phyloP scores from a whole-genome alignment of 2,888 invertebrate species.

The Tetragonula carbonaria region DNA sequence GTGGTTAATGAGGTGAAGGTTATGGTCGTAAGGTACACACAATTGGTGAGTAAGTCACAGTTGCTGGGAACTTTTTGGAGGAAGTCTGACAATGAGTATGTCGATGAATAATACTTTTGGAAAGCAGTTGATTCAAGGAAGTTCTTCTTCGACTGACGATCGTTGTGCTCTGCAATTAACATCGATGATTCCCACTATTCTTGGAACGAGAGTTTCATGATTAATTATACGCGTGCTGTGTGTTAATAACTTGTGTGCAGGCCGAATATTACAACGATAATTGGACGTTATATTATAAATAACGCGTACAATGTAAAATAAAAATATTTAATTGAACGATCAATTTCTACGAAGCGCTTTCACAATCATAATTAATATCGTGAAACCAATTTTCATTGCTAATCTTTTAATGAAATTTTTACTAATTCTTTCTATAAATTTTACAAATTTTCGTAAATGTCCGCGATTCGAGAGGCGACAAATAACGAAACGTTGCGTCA shows the following conservation, averaged over 20 bases:
- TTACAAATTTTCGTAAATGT: not conserved
- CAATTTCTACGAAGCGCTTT: too few relatives aligned
- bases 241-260: not conserved
- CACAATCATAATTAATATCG: too few relatives aligned
- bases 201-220: not conserved
- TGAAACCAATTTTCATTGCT: not conserved
- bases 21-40: not conserved
- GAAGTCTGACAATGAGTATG: not conserved
- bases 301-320: not conserved
- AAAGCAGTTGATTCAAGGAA: not conserved
- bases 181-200: not conserved
- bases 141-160: not conserved
- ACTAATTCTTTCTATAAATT: not conserved
- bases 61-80: not conserved
- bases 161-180: not conserved
- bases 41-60: not conserved
- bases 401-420: too few relatives aligned
- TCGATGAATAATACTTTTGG: constrained; percentile 5
- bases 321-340: not conserved
- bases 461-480: not conserved
- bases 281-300: not conserved
- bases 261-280: not conserved
- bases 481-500: not conserved
- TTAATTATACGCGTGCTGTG: not conserved
- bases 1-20: not conserved